These are phyloP conservation scores for Anastatus disparis DNA, from an alignment of 1,140 invertebrate genomes.

Conservation along the genomic window DNA sequence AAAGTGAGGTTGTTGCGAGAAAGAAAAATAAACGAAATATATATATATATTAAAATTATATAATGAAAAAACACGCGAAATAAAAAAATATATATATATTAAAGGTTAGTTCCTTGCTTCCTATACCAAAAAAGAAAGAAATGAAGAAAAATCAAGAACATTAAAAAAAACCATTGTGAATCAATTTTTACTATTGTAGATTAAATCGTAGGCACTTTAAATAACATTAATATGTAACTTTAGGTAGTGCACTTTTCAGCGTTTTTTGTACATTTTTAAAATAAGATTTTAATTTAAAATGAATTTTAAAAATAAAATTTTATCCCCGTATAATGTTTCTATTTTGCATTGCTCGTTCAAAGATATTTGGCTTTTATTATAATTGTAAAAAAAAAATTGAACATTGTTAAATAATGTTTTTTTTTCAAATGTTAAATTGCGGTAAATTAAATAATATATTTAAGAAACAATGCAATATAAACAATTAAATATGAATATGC, in stretches of 20 bases:
- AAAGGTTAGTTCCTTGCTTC: conserved; percentile 19
- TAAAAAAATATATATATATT: conserved; percentile 2
- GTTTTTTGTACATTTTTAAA: not conserved
- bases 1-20: not conserved
- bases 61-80: not conserved
- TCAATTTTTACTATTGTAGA: conserved; percentile 7
- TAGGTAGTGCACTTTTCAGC: conserved; percentile 3
- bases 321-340: too few species aligned
- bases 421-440: too few species aligned
- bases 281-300: too few species aligned
- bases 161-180: not conserved
- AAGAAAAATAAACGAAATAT: not conserved
- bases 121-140: not conserved
- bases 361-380: too few species aligned
- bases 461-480: too few species aligned
- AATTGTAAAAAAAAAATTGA: too few species aligned
- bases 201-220: not conserved
- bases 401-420: too few species aligned
- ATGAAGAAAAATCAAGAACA: not conserved
- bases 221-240: not conserved
- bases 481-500: too few species aligned
- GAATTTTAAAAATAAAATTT: too few species aligned
- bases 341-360: too few species aligned
- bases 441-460: too few species aligned
- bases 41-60: not conserved